Evolutionary conservation across 2,888 invertebrate genomes (phyloP), one percentile per base, ranked within the genome.

Genomic region (Eristalis arbustorum): DNA sequence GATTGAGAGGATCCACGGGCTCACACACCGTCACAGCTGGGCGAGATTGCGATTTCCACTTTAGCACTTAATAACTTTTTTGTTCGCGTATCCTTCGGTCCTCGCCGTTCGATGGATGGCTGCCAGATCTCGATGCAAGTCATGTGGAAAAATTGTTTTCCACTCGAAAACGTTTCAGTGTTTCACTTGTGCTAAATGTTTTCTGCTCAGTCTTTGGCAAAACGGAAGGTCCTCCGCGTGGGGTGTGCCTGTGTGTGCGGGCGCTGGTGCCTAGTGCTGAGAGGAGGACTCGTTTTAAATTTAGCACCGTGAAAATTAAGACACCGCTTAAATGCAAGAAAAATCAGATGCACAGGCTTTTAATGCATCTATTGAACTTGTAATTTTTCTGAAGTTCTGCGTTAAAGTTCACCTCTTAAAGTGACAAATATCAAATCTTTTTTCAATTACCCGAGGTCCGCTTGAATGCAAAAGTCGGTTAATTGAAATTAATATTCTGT

Each of bases 81-180:
- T 25, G 23, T 8, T 49, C 75, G 69, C 75, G 62, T 76, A 74
- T 56, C 74, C 63, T 80, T 13, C 23, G 10, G 40, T 31, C 62
- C 40, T 31, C 10, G 13, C 56, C 11, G 49, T 10, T 31, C 8
- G 31, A 77, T 22, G 73, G 61, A 74, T 76, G 56, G 31, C 23
- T n/a, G 18, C 63, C 66, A 77, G 77, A 83, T 79, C 75, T 74
- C 71, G 82, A 75, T 40, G 63, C 28, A 88, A 88, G 88, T 88
- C 88, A 80, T 88, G 88, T 77, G 88, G 88, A 88, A 88, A 88
- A 88, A 88, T 88, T 84, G 88, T 88, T 88, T 88, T 88, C 88
- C 88, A 88, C 88, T 88, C 79, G 88, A 88, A 88, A 88, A 80
- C 84, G 76, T 84, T 88, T 88, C 84, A 87, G 87, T 84, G 88